Percentiles rank a stretch among this genome's conserved stretches.
These are phyloP conservation scores for Abrostola tripartita DNA, from an alignment of 2,888 invertebrate species.

Conservation along the genomic window DNA sequence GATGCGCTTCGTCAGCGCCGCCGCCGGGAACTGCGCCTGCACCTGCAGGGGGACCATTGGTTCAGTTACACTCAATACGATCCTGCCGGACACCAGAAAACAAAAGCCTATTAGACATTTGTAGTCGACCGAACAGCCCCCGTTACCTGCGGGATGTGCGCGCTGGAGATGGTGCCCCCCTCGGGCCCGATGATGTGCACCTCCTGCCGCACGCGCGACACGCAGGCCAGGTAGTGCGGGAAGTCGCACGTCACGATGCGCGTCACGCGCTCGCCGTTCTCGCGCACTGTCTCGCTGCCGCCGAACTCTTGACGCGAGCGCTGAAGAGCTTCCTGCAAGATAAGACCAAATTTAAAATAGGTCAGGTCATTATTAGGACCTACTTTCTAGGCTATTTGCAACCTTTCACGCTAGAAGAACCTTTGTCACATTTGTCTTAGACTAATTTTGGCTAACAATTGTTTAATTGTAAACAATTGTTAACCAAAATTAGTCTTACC, in stretches of 20 bases:
- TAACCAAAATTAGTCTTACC: no score
- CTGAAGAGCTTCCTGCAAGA: constrained; percentile 92
- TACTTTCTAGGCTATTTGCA: no score
- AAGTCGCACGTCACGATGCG: constrained; percentile 98
- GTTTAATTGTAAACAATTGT: no score
- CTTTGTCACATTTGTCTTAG: no score
- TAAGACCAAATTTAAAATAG: neutral
- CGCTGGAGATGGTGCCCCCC: constrained; percentile 98
- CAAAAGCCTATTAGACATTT: neutral
- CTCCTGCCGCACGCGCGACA: constrained; percentile 98
- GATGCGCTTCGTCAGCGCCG: constrained; percentile 99
- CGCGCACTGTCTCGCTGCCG: constrained; percentile 75
- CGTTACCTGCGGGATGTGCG: constrained; percentile 93
- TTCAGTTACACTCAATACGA: neutral
- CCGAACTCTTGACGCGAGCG: constrained; percentile 97
- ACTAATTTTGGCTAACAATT: no score
- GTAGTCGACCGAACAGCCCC: neutral
- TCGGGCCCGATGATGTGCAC: constrained; percentile 99
- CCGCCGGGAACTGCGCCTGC: constrained; percentile 95
- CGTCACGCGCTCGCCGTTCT: constrained; percentile 95
- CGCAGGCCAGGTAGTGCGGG: constrained; percentile 99
- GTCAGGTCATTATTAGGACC: neutral
- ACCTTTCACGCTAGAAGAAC: no score
- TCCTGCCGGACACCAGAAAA: neutral
- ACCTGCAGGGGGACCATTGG: constrained; percentile 73